phyloP scores from a whole-genome alignment of 2,797 vertebrate species.

The Acanthurus leucopareius region DNA sequence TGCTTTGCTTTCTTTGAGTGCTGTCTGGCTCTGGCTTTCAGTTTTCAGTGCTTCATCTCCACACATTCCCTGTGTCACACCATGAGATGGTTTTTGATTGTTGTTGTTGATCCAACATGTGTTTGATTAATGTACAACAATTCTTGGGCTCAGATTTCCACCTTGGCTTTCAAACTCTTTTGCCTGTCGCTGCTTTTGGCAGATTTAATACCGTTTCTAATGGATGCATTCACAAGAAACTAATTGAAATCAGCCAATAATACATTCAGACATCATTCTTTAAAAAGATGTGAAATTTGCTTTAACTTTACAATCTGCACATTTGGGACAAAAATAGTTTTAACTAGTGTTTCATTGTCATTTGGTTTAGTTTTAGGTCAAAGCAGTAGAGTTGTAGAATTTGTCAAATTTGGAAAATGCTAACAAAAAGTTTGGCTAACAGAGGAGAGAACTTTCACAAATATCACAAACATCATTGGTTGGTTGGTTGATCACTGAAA shows the following conservation, averaged over 20 bases:
- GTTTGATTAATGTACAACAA: neutral
- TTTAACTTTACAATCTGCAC: neutral
- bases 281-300: neutral
- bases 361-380: too few relatives aligned
- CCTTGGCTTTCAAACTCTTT: neutral
- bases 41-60: neutral
- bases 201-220: neutral
- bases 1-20: constrained; percentile 12
- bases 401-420: neutral
- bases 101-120: neutral
- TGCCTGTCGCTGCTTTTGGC: too few relatives aligned
- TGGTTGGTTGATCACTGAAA: too few relatives aligned
- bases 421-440: too few relatives aligned
- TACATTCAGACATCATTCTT: neutral
- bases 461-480: too few relatives aligned
- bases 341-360: neutral
- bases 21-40: neutral
- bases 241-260: neutral
- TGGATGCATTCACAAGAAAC: neutral
- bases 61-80: neutral
- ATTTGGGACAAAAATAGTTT: neutral
- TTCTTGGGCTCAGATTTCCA: neutral
- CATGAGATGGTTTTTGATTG: neutral
- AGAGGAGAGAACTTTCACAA: too few relatives aligned
- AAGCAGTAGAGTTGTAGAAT: neutral